Base-by-base conservation (phyloP, 1,140 invertebrate genomes). In the Trypoxylus dichotomus region DNA sequence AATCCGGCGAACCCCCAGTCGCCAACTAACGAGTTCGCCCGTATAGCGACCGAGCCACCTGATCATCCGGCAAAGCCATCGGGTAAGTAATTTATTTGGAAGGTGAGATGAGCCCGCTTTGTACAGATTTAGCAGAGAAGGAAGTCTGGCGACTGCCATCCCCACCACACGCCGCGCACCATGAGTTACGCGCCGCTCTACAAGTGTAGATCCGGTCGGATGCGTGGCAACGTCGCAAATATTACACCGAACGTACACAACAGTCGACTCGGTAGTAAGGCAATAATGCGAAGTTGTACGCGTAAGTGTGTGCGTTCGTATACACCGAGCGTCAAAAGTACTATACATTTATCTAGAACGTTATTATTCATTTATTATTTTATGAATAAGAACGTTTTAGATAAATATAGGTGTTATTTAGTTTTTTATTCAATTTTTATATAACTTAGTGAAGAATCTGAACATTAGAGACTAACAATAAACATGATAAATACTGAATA, bases 191-290 rank as follows among this genome's bases (percentile, higher is more conserved):
- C 72, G 60, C 75, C 47, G 47, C 76, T 79, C 74, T 75, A 79
- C 80, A 82, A 82, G 81, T 82, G 81, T 80, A 82, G 81, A 82
- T 82, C 81, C 81, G 81, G 81, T 82, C 41, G 75, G 72, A 76
- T 37, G 19, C 37, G 6, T 58, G 81, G 81, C 81, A 81, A 81
- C 81, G 79, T 74, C 77, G 81, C 79, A 43, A 32, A 54, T 81
- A 71, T 58, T 37, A 54, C 47, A 54, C 47, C 15, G 6, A 54
- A 68, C 27, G 24, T 68, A 29, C 27, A 68, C 24, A 58, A 21
- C 21, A 68, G 21, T 68, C 60, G 60, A 24, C 19, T 54, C 47
- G 47, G 47, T 54, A 54, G 47, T 54, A 54, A 54, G 19, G 47
- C 47, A 54, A 54, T 54, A 54, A 54, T 54, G 47, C 47, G 47